These are phyloP conservation scores for Glaucidium brasilianum DNA, from an alignment of 2,113 vertebrate species.

Conservation along the genomic window DNA sequence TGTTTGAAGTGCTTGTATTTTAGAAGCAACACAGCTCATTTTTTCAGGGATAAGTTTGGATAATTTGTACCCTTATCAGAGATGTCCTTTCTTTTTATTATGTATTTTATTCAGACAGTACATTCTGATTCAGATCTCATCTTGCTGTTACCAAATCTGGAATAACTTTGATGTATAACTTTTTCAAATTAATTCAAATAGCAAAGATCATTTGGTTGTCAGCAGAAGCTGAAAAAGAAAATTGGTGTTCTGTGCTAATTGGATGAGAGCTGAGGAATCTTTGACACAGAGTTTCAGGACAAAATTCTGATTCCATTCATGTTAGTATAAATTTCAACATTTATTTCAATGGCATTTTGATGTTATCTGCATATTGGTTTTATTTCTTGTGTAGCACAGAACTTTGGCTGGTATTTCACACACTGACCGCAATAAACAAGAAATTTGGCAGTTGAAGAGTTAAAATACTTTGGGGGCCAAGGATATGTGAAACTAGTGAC, in stretches of 20 bases:
- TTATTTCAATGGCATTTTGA: not conserved
- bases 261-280: not conserved
- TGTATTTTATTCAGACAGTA: not conserved
- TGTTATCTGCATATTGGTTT: not conserved
- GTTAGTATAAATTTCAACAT: not conserved
- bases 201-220: slow-evolving; percentile 2
- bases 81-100: not conserved
- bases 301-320: not conserved
- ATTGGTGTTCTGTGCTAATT: not conserved
- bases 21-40: not conserved
- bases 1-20: not conserved
- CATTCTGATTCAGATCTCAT: not conserved
- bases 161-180: not conserved
- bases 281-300: not conserved
- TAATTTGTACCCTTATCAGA: not conserved
- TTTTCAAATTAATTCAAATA: slow-evolving; percentile 4
- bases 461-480: not conserved
- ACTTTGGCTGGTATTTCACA: not conserved
- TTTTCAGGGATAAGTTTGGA: not conserved
- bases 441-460: not conserved
- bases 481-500: not conserved
- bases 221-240: not conserved
- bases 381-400: not conserved
- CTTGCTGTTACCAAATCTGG: not conserved
- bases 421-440: not conserved